Base-by-base conservation (phyloP, 2,888 invertebrate genomes). In the Liopterus haemorrhoidalis region DNA sequence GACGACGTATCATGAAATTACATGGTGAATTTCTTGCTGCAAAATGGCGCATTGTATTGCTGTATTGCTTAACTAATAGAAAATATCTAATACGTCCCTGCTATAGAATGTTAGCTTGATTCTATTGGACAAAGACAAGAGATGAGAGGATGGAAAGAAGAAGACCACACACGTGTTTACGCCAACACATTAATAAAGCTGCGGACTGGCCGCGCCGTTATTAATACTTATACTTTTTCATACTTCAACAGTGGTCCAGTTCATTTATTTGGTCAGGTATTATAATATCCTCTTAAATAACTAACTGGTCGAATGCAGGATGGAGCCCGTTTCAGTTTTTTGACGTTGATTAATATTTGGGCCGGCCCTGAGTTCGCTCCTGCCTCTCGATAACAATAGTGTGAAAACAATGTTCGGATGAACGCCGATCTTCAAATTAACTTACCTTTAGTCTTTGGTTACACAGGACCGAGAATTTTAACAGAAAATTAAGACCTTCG, bases 321-420 rank as follows among this genome's bases (percentile, higher is more conserved):
- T 58, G 57, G 51, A 57, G 56, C 53, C 54, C 57, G 57, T 54
- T 56, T 54, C 53, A 55, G 55, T 55, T 60, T 59, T 59, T 53
- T 64, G 65, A 65, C 64, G 60, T 64, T 65, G 64, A 65, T 65
- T 65, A 65, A 65, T 65, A 65, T 64, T 65, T 64, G 62, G 60
- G 43, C 62, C 58, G 57, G 60, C 58, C 57, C 61, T 51, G 54
- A 9, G 54, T 55, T 58, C 59, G 59, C 62, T 63, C 61, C 64
- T 62, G 62, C 63, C 64, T 62, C 58, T 61, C 56, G 54, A 60
- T 56, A 54, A 64, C 61, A 64, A 63, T 63, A 63, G 63, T 61
- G 61, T 63, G 63, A 63, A 63, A 63, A 65, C 63, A 65, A 64
- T 61, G 56, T 56, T 53, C 50, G 36, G n/a, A n/a, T n/a, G n/a